These are phyloP conservation scores for Micromussa lordhowensis DNA, from an alignment of 92 coral and sea anemone genomes.

Conservation along the genomic window DNA sequence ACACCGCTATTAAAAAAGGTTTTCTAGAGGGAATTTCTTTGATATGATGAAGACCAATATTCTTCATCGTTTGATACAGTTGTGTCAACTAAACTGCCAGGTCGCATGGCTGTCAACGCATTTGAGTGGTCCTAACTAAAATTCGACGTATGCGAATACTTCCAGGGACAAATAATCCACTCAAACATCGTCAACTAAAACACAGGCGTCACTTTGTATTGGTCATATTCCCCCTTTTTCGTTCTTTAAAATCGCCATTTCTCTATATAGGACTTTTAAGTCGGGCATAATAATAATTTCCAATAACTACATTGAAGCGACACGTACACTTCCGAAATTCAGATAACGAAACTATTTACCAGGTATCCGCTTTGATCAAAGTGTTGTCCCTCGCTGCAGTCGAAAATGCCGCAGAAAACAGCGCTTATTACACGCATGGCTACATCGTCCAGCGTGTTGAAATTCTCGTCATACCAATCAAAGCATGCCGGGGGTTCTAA, in stretches of 20 bases:
- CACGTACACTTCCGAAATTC: not conserved
- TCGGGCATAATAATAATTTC: not conserved
- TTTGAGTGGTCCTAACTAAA: too few relatives aligned
- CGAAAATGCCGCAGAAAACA: not conserved
- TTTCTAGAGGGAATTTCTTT: too few relatives aligned
- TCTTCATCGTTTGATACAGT: not conserved
- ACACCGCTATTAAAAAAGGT: not conserved
- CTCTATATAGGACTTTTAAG: not conserved
- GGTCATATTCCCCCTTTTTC: too few relatives aligned
- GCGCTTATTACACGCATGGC: not conserved
- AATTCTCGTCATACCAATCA: not conserved
- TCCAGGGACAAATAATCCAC: not conserved
- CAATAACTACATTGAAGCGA: not conserved
- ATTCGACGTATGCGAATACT: not conserved
- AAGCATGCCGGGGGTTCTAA: not conserved
- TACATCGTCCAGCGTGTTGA: not conserved
- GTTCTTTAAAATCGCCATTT: not conserved
- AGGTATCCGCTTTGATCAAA: not conserved
- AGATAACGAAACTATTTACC: not conserved
- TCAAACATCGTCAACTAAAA: not conserved
- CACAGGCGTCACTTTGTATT: not conserved
- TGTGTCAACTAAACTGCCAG: not conserved
- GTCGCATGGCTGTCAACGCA: not conserved
- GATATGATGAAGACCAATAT: too few relatives aligned
- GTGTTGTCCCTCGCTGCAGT: not conserved